These are phyloP conservation scores for Neopipo cinnamomea DNA, from an alignment of 2,113 vertebrate genomes.

Conservation along the genomic window DNA sequence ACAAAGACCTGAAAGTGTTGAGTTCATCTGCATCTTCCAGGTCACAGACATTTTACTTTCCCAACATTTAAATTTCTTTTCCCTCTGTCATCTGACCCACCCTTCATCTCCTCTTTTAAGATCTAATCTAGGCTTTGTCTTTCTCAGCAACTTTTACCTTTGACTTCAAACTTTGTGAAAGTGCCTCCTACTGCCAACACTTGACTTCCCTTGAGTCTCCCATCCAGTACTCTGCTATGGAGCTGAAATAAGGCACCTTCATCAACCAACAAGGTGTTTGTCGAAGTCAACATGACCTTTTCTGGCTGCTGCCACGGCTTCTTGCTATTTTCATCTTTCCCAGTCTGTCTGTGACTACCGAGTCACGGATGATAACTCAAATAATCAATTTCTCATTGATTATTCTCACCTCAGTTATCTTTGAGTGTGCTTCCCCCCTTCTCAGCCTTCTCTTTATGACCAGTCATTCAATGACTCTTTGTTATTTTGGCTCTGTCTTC, in stretches of 20 bases:
- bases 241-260: neutral
- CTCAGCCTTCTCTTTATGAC: neutral
- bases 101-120: neutral
- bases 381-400: conserved; percentile 46
- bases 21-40: neutral
- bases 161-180: neutral
- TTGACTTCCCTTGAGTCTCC: neutral
- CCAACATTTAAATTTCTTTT: neutral
- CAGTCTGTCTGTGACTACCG: neutral
- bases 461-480: neutral
- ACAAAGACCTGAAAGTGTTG: neutral
- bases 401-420: neutral
- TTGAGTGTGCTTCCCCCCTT: neutral
- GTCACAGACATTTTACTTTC: neutral
- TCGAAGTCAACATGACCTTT: neutral
- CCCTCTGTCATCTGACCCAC: neutral
- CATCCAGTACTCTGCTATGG: neutral
- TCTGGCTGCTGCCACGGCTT: neutral
- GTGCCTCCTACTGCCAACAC: neutral
- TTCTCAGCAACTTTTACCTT: neutral
- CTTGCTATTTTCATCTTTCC: neutral
- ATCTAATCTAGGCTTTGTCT: neutral
- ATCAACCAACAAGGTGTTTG: neutral
- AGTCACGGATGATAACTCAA: conserved; percentile 2
- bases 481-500: neutral